phyloP scores from a whole-genome alignment of 2,888 invertebrate genomes.

The Drosophila mimetica region DNA sequence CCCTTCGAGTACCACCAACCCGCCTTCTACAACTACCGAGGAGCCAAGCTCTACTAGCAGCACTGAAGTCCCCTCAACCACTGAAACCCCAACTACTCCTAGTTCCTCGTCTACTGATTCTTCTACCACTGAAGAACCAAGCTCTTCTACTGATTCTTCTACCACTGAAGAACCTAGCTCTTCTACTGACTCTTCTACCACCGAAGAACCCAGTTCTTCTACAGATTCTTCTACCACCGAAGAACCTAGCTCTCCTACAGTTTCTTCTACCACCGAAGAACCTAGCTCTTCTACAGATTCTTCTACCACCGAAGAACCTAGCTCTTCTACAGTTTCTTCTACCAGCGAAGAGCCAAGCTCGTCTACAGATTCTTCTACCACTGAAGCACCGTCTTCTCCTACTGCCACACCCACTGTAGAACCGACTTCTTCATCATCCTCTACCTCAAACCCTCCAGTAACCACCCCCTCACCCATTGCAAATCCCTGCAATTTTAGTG shows the following conservation, averaged over 20 bases:
- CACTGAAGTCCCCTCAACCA: neutral
- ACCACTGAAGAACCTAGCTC: conserved; percentile 6
- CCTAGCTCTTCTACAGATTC: neutral
- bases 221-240: neutral
- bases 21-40: conserved; percentile 8
- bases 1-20: conserved; percentile 5
- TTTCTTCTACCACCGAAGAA: conserved; percentile 13
- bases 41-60: conserved; percentile 9
- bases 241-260: neutral
- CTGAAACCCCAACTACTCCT: conserved; percentile 1
- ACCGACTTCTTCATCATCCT: neutral
- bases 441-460: conserved; percentile 8
- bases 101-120: neutral
- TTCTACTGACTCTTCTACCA: neutral
- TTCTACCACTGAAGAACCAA: conserved; percentile 7
- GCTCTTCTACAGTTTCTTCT: conserved; percentile 6
- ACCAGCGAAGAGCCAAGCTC: conserved; percentile 5
- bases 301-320: conserved; percentile 7
- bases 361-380: neutral
- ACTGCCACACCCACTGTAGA: neutral
- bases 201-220: neutral
- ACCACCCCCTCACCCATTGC: conserved; percentile 36
- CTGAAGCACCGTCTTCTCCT: neutral
- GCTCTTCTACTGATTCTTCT: conserved; percentile 6
- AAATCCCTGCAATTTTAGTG: conserved; percentile 62